Evolutionary conservation across 2,888 invertebrate species (phyloP), one percentile per base, ranked within the genome.

Genomic region (Elgonia sp.): DNA sequence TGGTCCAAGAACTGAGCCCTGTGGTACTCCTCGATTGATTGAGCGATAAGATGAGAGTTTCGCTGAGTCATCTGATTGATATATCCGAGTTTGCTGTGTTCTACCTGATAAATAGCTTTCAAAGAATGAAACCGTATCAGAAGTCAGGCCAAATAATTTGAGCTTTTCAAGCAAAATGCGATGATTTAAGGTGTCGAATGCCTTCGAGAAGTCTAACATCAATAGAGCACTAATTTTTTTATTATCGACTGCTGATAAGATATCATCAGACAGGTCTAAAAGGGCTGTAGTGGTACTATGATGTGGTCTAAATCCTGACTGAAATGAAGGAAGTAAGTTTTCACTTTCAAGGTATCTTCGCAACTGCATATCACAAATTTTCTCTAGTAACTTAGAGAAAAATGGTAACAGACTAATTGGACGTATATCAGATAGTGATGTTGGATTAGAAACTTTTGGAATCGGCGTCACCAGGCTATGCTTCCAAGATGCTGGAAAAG

Each of bases 401-500:
- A 39, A 5, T 37, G 57, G 7, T n/a, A n/a, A n/a, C n/a, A n/a
- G n/a, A n/a, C n/a, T n/a, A n/a, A n/a, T n/a, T n/a, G 70, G 70
- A 37, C 57, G 12, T 3, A 20, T 8, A 60, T 63, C 63, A 39
- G 40, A 37, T 14, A 63, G 5, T 10, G 63, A 63, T 14, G 12
- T 37, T 39, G 39, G 63, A 14, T 1, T n/a, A 3, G 16, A 6
- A n/a, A 5, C 5, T 18, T 63, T 63, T n/a, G 63, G 63, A 10
- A 63, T 37, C 6, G 39, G 63, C 9, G n/a, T 10, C 3, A 63
- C 40, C 2, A 63, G 6, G 8, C 39, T 63, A 37, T 63, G 63
- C 39, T 63, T 63, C 63, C 63, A 60, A 39, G 16, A n/a, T 39
- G 39, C 5, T 14, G 40, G 63, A 40, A 39, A 63, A 63, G 62